Conservation (phyloP, 2,797 vertebrate species). For the Parambassis ranga region DNA sequence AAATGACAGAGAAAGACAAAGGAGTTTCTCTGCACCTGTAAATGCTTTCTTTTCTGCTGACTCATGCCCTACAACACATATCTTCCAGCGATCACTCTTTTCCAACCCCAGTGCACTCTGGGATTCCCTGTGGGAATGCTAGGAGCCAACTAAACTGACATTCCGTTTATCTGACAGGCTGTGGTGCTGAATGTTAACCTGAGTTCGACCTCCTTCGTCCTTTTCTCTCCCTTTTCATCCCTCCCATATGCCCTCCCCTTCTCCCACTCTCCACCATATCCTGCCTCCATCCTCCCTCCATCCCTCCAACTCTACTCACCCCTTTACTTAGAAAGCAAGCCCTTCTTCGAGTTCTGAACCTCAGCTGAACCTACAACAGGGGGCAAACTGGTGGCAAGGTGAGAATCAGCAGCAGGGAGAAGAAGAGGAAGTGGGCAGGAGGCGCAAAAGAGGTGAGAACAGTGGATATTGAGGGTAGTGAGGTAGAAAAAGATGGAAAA, state of each 20-base stretch:
- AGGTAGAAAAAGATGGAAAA: too few species aligned
- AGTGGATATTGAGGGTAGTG: too few species aligned
- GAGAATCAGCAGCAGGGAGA: slow-evolving; percentile 35
- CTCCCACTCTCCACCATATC: not conserved
- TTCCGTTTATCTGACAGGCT: slow-evolving; percentile 56
- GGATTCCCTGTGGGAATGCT: slow-evolving; percentile 51
- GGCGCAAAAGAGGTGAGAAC: slow-evolving; percentile 49
- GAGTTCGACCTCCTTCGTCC: slow-evolving; percentile 47
- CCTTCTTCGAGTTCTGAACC: slow-evolving; percentile 33
- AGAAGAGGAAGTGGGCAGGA: slow-evolving; percentile 24
- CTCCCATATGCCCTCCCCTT: not conserved
- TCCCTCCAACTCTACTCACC: not conserved
- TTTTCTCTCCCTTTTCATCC: slow-evolving; percentile 19
- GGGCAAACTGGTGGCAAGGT: slow-evolving; percentile 52
- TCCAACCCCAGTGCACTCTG: slow-evolving; percentile 20
- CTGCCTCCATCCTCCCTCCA: not conserved
- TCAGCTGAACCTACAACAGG: slow-evolving; percentile 42
- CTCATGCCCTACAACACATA: slow-evolving; percentile 44
- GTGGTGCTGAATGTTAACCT: slow-evolving; percentile 57
- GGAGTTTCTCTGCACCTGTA: slow-evolving; percentile 41
- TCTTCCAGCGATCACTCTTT: slow-evolving; percentile 7
- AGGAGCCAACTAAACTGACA: slow-evolving; percentile 48
- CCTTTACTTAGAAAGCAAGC: slow-evolving; percentile 4
- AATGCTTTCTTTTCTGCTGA: slow-evolving; percentile 57
- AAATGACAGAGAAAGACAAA: slow-evolving; percentile 25